A percentile compares a stretch with the other conserved stretches of the same genome.
These are phyloP conservation scores for Drosophila gaucha DNA, from an alignment of 2,888 invertebrate genomes.

Conservation along the genomic window DNA sequence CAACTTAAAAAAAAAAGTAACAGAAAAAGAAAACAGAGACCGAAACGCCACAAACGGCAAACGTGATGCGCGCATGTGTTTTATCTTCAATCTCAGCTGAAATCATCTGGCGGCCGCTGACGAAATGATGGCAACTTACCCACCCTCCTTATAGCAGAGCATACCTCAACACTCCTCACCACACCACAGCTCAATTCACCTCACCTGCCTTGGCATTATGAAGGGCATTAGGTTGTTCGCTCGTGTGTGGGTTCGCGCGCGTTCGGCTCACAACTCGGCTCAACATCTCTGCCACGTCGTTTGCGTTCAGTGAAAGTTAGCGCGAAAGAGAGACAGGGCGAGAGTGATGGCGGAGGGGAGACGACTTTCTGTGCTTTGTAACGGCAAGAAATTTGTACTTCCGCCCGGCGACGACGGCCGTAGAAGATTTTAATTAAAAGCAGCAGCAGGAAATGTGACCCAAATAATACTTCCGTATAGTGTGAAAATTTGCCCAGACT, in stretches of 20 bases:
- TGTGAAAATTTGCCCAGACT: conserved; percentile 69
- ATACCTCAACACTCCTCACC: conserved; percentile 10
- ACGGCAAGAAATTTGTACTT: conserved; percentile 73
- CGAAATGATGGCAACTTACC: conserved; percentile 37
- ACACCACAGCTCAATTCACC: conserved; percentile 12
- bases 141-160: conserved; percentile 8
- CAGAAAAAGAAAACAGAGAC: conserved; percentile 33
- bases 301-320: conserved; percentile 20
- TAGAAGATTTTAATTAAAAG: conserved; percentile 78
- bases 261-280: conserved; percentile 48
- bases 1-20: conserved; percentile 31
- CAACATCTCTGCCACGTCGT: conserved; percentile 10
- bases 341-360: not conserved
- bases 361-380: conserved; percentile 55
- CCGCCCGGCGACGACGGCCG: conserved; percentile 53
- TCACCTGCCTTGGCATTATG: conserved; percentile 58
- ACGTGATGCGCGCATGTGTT: conserved; percentile 78
- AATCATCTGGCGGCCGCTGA: conserved; percentile 69
- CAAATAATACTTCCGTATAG: conserved; percentile 79
- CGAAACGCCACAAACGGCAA: conserved; percentile 65
- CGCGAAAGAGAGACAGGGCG: not conserved
- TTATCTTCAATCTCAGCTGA: conserved; percentile 78
- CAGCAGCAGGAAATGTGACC: conserved; percentile 80
- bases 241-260: conserved; percentile 13
- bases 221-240: conserved; percentile 76